A percentile compares a stretch with the other conserved stretches of the same genome.
Conservation (phyloP, 2,888 invertebrate genomes). For the Ennomos quercinarius region DNA sequence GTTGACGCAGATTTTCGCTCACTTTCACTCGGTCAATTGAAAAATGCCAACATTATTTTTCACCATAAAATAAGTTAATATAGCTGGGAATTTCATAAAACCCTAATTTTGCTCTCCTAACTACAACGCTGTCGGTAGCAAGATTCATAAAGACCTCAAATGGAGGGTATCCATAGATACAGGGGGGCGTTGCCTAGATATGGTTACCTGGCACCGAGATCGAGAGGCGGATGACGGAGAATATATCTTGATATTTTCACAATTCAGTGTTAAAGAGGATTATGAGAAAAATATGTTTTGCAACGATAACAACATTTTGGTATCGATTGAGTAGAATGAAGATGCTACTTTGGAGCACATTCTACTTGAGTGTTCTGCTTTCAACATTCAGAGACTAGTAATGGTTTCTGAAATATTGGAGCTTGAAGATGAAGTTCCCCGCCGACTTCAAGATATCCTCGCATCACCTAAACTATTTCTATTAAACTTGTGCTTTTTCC, state of each 20-base stretch:
- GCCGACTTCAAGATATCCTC: no score
- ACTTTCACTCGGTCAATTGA: no score
- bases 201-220: constrained; percentile 36
- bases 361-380: no score
- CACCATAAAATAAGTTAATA: neutral
- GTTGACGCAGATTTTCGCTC: no score
- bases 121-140: constrained; percentile 43
- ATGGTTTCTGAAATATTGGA: no score
- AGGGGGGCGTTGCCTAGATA: constrained; percentile 67
- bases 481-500: no score
- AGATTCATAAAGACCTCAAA: constrained; percentile 68
- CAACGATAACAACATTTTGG: no score
- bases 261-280: constrained; percentile 8
- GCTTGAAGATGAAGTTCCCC: no score
- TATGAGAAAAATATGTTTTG: neutral
- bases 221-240: constrained; percentile 2
- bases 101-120: constrained; percentile 39
- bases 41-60: neutral
- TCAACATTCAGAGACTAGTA: no score
- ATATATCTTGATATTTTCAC: constrained; percentile 12
- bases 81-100: neutral
- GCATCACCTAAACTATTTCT: no score
- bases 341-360: no score
- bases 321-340: no score
- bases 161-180: constrained; percentile 71